A percentile compares a stretch with the other conserved stretches of the same genome.
phyloP scores from a whole-genome alignment of 2,888 invertebrate species.

The Volucella inanis region DNA sequence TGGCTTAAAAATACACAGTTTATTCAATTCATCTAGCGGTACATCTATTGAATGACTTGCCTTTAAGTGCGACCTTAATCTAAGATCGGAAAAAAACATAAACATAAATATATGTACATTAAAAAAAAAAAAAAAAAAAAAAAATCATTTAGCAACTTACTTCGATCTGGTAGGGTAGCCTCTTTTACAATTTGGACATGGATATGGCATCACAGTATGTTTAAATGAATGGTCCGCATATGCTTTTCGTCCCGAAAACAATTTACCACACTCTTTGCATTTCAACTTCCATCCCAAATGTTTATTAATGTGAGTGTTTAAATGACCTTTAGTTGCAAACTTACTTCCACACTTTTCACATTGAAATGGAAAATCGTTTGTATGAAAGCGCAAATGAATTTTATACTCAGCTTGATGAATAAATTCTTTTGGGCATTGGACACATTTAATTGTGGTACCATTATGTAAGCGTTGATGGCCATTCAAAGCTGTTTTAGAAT shows the following conservation, averaged over 20 bases:
- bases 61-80: constrained; percentile 39
- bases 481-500: constrained; percentile 30
- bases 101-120: background rate
- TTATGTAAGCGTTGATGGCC: constrained; percentile 34
- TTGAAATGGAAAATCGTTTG: constrained; percentile 39
- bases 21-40: constrained; percentile 36
- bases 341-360: constrained; percentile 44
- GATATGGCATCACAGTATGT: constrained; percentile 48
- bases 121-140: background rate
- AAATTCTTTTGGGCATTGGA: constrained; percentile 43
- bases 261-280: constrained; percentile 43
- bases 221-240: constrained; percentile 31
- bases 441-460: constrained; percentile 40
- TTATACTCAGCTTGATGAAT: constrained; percentile 30
- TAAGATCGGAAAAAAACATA: constrained; percentile 16
- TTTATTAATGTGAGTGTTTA: constrained; percentile 29
- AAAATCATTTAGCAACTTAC: constrained; percentile 15
- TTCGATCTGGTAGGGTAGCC: constrained; percentile 43
- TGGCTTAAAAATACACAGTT: constrained; percentile 26
- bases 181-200: constrained; percentile 38
- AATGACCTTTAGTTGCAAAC: constrained; percentile 33
- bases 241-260: constrained; percentile 8
- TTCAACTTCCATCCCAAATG: constrained; percentile 50
- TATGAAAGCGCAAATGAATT: constrained; percentile 52
- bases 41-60: constrained; percentile 48